Percentiles rank a stretch among this genome's conserved stretches.
Evolutionary conservation across 1,140 invertebrate species (phyloP).

Genomic region (Pseudomyrmex dendroicus): DNA sequence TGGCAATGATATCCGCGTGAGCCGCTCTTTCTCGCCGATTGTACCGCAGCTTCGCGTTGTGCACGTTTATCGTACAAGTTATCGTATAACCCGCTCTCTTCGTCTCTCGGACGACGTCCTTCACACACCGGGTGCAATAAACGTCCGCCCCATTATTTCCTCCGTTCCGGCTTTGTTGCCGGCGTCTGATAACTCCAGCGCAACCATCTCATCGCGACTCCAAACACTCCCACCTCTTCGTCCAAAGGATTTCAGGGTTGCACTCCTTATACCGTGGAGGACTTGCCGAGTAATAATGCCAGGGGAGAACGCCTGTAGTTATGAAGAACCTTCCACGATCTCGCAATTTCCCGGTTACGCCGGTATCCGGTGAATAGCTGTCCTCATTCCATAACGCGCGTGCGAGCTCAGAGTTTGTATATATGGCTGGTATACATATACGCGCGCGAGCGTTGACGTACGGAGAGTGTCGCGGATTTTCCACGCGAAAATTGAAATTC

Average conservation of each 20-base stretch:
- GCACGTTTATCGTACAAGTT: neutral
- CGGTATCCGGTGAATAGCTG: slow-evolving; percentile 53
- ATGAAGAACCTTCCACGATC: slow-evolving; percentile 61
- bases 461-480: slow-evolving; percentile 35
- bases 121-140: slow-evolving; percentile 55
- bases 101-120: slow-evolving; percentile 9
- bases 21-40: neutral
- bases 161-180: slow-evolving; percentile 36
- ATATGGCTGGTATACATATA: slow-evolving; percentile 25
- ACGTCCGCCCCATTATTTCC: slow-evolving; percentile 34
- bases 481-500: slow-evolving; percentile 45
- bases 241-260: slow-evolving; percentile 49
- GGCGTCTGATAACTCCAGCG: slow-evolving; percentile 55
- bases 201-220: slow-evolving; percentile 10
- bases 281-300: slow-evolving; percentile 59
- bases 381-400: slow-evolving; percentile 46
- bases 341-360: slow-evolving; percentile 65
- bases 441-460: neutral
- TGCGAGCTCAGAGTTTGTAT: slow-evolving; percentile 15
- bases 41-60: neutral
- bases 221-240: neutral
- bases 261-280: slow-evolving; percentile 42
- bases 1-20: neutral
- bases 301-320: slow-evolving; percentile 34
- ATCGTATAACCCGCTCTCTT: slow-evolving; percentile 5